Evolutionary conservation across 1,140 invertebrate genomes (phyloP).

Genomic region (Neodiprion fabricii): DNA sequence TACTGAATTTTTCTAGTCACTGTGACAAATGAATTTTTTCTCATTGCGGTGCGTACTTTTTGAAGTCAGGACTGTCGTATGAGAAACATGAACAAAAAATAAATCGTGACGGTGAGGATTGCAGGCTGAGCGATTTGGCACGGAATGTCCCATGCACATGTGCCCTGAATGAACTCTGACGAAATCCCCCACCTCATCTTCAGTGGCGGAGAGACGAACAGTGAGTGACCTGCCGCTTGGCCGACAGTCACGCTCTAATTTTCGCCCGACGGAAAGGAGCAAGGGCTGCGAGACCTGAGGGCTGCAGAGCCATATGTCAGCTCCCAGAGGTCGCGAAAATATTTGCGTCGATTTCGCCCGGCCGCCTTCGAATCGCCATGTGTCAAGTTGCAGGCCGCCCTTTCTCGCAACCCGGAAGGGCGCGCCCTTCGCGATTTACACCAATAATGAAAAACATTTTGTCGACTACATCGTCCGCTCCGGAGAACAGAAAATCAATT

Average conservation of each 20-base stretch:
- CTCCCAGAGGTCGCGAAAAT: slow-evolving; percentile 4
- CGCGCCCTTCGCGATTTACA: no score
- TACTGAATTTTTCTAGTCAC: no score
- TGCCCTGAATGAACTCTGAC: neutral
- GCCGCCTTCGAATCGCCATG: neutral
- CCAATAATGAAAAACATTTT: no score
- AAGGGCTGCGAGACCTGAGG: neutral
- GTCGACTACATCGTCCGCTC: neutral
- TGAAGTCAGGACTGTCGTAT: no score
- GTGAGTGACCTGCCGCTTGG: neutral
- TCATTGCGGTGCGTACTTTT: no score
- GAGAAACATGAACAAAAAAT: no score
- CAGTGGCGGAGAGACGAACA: neutral
- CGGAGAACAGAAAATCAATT: neutral
- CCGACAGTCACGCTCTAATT: slow-evolving; percentile 4
- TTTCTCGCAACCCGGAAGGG: no score
- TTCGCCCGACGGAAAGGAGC: neutral
- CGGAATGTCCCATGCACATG: neutral
- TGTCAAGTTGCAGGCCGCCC: neutral
- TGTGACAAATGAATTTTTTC: no score
- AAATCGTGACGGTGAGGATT: no score
- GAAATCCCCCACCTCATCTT: neutral
- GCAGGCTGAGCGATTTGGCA: no score
- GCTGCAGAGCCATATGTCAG: neutral
- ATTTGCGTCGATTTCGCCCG: neutral